Evolutionary conservation across 1,140 invertebrate genomes (phyloP), one percentile per base, ranked within the genome.

Genomic region (Drosophila paulistorum): DNA sequence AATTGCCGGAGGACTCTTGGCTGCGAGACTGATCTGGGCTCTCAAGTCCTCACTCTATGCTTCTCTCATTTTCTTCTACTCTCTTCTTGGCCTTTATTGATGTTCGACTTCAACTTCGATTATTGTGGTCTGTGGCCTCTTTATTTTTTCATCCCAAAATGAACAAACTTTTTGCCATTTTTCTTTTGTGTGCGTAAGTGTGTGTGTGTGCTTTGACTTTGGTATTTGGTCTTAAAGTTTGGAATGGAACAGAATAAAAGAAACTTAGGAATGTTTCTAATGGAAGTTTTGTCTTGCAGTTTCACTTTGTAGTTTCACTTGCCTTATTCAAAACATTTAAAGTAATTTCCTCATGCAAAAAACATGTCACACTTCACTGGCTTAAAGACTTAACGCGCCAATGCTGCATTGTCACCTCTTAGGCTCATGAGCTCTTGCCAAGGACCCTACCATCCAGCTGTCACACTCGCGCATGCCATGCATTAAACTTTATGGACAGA

Each of bases 21-120:
- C 61, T 14, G 42, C 6, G 42, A 55, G 41, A 65, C 45, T 33
- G 33, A 58, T 37, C 57, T 59, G 57, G 57, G 33, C 11, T 17
- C 45, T 51, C 17, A 17, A 48, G 9, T 48, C 14, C 9, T 14
- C 9, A 23, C 10, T 23, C 3, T 3, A 9, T 17, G 17, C 14
- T 17, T 0, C 45, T 23, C 17, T 23, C 14, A 9, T 45, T 57
- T 62, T 23, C 51, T 59, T 33, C 41, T 26, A 11, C 3, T 10
- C 20, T 37, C 9, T 7, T 57, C 35, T 55, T 33, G 58, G 17
- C 39, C 41, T 45, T 61, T 55, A 65, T 72, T 78, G 76, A 77
- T 68, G 81, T 84, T 77, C 81, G 77, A 80, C 77, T 74, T 67
- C 14, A 57, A 76, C 55, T 77, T 85, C 81, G 81, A 85, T 85